phyloP scores from a whole-genome alignment of 2,797 vertebrate genomes.

The Helostoma temminkii region DNA sequence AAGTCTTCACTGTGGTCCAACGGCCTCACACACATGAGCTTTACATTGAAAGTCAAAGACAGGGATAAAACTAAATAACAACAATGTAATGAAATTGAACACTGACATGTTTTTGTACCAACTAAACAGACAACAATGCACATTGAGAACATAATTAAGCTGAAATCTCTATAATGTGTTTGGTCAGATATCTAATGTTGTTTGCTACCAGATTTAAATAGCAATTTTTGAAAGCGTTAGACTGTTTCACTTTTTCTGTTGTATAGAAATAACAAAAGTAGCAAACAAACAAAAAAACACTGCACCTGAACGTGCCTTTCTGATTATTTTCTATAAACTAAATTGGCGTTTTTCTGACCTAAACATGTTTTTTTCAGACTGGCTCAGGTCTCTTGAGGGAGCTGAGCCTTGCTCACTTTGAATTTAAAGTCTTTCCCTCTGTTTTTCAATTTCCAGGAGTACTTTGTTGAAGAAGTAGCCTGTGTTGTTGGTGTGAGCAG shows the following conservation, averaged over 20 bases:
- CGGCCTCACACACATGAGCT: not conserved
- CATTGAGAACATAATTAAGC: not conserved
- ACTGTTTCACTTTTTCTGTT: too few species aligned
- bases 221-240: too few species aligned
- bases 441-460: constrained; percentile 4
- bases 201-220: too few species aligned
- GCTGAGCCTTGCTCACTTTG: not conserved
- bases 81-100: constrained; percentile 1
- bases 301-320: too few species aligned
- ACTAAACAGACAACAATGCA: not conserved
- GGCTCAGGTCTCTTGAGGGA: not conserved
- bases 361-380: not conserved
- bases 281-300: too few species aligned
- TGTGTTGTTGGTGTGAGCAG: constrained; percentile 18
- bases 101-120: not conserved
- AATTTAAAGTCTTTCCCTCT: not conserved
- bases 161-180: too few species aligned
- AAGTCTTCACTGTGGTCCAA: too few species aligned
- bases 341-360: not conserved
- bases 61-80: constrained; percentile 9
- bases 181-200: too few species aligned
- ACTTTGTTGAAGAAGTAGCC: constrained; percentile 13
- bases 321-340: too few species aligned
- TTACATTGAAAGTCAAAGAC: constrained; percentile 12
- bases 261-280: too few species aligned